These are phyloP conservation scores for Mormyrus proboscirostris DNA, from an alignment of 2,797 vertebrate genomes.

Conservation along the genomic window DNA sequence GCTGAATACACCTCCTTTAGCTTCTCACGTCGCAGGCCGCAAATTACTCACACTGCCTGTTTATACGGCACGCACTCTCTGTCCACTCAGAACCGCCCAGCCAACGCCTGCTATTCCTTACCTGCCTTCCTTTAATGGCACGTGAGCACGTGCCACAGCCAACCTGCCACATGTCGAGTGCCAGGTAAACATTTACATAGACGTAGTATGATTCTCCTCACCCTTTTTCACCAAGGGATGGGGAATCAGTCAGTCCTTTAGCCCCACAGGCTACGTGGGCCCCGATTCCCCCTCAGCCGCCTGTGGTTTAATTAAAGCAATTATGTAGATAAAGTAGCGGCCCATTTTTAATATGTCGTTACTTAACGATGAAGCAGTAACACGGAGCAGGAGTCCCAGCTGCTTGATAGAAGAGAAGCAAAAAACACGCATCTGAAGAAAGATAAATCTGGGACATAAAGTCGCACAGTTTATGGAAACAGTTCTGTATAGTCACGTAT, in stretches of 20 bases:
- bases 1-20: slow-evolving; percentile 18
- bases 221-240: background rate
- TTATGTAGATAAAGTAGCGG: background rate
- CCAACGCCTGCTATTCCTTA: background rate
- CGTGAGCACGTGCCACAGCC: background rate
- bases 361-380: background rate
- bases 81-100: background rate
- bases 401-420: background rate
- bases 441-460: background rate
- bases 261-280: background rate
- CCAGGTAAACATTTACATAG: background rate
- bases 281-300: background rate
- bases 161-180: background rate
- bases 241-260: background rate
- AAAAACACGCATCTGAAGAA: background rate
- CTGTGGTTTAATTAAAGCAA: background rate
- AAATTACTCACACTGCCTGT: background rate
- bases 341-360: background rate
- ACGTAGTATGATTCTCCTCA: background rate
- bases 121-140: background rate
- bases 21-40: slow-evolving; percentile 14
- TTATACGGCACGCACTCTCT: background rate
- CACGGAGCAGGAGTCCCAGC: background rate
- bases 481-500: background rate
- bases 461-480: background rate